Evolutionary conservation across 2,888 invertebrate species (phyloP), one percentile per base, ranked within the genome.

Genomic region (Eucriotettix oculatus): DNA sequence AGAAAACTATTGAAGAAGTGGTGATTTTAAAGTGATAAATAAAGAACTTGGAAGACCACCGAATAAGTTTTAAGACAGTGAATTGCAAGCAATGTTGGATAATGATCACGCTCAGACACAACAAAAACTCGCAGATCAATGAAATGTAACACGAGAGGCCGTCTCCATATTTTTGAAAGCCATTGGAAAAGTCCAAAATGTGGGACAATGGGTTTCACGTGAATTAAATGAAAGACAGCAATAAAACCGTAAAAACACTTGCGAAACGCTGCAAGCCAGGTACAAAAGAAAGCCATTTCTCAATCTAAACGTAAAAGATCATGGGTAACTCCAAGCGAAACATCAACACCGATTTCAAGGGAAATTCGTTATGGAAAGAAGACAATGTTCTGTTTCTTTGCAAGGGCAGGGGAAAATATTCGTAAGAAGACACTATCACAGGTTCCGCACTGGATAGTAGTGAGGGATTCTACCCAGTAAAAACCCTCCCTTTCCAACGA

Each of bases 1-100:
- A 58, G 48, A 58, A 58, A 58, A 11, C 44, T n/a, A n/a, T n/a
- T n/a, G n/a, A n/a, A 44, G 61, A 63, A 60, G 59, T 62, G 63
- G 59, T 43, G 58, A 60, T 63, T 66, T 64, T 64, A 62, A 64
- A 58, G 53, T 66, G 61, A 64, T 61, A 64, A 62, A 64, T 63
- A 59, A 65, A 61, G 62, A 63, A 53, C 64, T 62, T 62, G 63
- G 62, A 54, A 65, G 52, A 64, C 64, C 62, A 58, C 63, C 65
- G 55, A 66, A 66, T 62, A 65, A 60, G 63, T 64, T 60, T 44
- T 62, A 59, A 61, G 65, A 63, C 42, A 42, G n/a, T 9, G 58
- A 63, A 60, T 59, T 63, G 55, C 57, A 61, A 57, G 61, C 57
- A 43, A 63, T 64, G 58, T 60, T 66, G 58, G 63, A 66, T 56